Evolutionary conservation across 1,140 invertebrate genomes (phyloP), one percentile per base, ranked within the genome.

Genomic region (Drosophila micromelanica): DNA sequence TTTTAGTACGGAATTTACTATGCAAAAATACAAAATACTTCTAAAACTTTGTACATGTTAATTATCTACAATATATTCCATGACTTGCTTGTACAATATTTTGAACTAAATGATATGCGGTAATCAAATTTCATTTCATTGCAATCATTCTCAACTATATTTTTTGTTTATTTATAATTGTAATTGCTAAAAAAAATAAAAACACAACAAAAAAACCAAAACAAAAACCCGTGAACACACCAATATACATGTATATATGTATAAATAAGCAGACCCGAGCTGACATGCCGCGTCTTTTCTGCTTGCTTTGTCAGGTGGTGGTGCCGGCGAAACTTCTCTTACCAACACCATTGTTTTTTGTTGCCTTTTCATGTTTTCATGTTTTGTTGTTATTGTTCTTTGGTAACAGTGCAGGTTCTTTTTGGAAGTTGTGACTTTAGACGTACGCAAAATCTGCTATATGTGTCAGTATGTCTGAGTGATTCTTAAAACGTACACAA

Each of bases 361-460:
- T 52, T 54, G 40, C 57, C 43, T 73, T 61, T 76, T 73, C 63
- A 60, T 76, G 74, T 78, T 81, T 86, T 81, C 63, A 60, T 76
- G 74, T 78, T 81, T 86, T 81, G 65, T 86, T 85, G 70, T 87
- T 81, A 78, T 87, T 86, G 82, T 76, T 85, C 86, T 78, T 63
- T 57, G 52, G 74, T 78, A 69, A 68, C 64, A 71, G 70, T 81
- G 78, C 78, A 75, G 78, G 82, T 65, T 81, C 68, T 57, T 51
- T 40, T 43, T 70, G 17, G 38, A 54, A 48, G 52, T 56, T 55
- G 55, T 17, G 35, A 73, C 42, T 62, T 52, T 32, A 56, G 37
- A 46, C 35, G 40, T 57, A 64, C 65, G 77, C 63, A 55, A 55
- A 57, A 71, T 80, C 43, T 71, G 51, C 73, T 85, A 78, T 80